These are phyloP conservation scores for Microtus montanus DNA, from an alignment of 2,113 vertebrate genomes.

Conservation along the genomic window DNA sequence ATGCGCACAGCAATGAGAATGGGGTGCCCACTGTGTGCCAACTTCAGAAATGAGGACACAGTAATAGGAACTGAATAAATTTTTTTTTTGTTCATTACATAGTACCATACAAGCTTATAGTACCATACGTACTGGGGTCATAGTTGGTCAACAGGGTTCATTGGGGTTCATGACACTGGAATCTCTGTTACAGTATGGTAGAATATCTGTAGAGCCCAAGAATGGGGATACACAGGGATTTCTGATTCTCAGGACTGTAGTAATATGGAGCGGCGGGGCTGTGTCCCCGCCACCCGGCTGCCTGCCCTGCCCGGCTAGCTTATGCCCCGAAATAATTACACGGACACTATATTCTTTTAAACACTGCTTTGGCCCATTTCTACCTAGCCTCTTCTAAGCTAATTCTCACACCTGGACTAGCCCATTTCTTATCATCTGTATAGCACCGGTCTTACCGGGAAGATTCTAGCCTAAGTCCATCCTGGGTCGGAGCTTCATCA, in stretches of 20 bases:
- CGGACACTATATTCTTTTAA: too few species aligned
- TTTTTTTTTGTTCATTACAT: neutral
- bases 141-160: neutral
- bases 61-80: neutral
- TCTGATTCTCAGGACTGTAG: neutral
- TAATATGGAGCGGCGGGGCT: too few species aligned
- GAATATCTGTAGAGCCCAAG: neutral
- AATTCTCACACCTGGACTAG: too few species aligned
- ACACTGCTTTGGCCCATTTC: too few species aligned
- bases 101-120: neutral
- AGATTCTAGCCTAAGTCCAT: too few species aligned
- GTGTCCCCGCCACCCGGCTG: too few species aligned
- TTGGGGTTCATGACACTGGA: neutral
- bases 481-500: too few species aligned
- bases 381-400: too few species aligned
- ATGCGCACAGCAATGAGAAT: neutral
- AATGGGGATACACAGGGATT: neutral
- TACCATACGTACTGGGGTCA: neutral
- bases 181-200: neutral
- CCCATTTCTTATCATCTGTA: too few species aligned
- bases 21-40: neutral
- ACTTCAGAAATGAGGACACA: neutral
- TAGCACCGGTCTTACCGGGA: too few species aligned
- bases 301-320: too few species aligned
- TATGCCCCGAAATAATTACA: too few species aligned